Evolutionary conservation across 2,888 invertebrate genomes (phyloP).

Genomic region (Cosmia pyralina): DNA sequence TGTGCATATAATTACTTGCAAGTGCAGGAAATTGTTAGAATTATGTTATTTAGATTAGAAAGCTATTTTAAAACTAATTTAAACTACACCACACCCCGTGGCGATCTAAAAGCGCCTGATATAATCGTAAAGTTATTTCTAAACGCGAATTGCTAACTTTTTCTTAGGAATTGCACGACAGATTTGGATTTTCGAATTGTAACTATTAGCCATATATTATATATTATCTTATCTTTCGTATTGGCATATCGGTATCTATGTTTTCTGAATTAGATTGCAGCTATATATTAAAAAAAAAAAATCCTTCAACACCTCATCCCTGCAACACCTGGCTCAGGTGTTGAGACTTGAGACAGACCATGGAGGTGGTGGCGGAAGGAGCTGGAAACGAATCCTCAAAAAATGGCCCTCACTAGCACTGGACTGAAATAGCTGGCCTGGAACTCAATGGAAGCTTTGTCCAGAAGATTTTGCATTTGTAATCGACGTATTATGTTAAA

Average conservation of each 20-base stretch:
- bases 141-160: slow-evolving; percentile 25
- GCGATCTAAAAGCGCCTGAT: slow-evolving; percentile 30
- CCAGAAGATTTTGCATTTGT: neutral
- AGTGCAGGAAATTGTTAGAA: slow-evolving; percentile 23
- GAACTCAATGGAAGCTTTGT: too few species aligned
- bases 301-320: neutral
- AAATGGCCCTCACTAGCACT: too few species aligned
- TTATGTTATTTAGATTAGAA: slow-evolving; percentile 22
- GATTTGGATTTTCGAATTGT: neutral
- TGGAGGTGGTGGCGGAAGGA: neutral
- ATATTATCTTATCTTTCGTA: too few species aligned
- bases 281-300: too few species aligned
- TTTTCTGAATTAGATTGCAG: too few species aligned
- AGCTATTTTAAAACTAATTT: slow-evolving; percentile 12
- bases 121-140: neutral
- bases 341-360: neutral
- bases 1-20: slow-evolving; percentile 32
- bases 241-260: too few species aligned
- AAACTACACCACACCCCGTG: too few species aligned
- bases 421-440: neutral
- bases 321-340: neutral
- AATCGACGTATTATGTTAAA: neutral
- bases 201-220: too few species aligned
- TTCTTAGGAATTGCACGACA: neutral
- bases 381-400: neutral